Percentiles rank a stretch among this genome's conserved stretches.
Conservation (phyloP, 2,797 vertebrate species). For the Malurus leucopterus region DNA sequence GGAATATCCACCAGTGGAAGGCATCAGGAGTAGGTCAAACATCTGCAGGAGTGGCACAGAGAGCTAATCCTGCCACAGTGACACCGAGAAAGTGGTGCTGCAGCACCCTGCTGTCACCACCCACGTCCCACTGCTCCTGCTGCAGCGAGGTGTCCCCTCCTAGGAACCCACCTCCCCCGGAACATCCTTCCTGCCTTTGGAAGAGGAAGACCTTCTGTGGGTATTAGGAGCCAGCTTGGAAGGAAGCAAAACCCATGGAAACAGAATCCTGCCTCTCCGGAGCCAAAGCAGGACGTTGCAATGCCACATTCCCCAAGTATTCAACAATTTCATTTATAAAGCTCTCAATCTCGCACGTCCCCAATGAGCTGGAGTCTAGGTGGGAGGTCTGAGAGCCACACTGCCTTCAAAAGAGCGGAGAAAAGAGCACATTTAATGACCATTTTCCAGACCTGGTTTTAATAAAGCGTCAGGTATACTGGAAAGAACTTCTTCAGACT, state of each 20-base stretch:
- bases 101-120: neutral
- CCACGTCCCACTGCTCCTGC: neutral
- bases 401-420: neutral
- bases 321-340: neutral
- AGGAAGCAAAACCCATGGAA: neutral
- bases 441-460: neutral
- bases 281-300: neutral
- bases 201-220: neutral
- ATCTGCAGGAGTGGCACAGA: neutral
- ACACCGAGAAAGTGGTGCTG: neutral
- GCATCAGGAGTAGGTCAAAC: neutral
- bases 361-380: neutral
- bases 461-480: conserved; percentile 26
- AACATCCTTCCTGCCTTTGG: neutral
- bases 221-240: neutral
- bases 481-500: neutral
- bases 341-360: neutral
- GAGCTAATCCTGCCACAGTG: neutral
- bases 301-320: neutral
- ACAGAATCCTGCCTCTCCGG: neutral
- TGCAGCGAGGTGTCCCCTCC: neutral
- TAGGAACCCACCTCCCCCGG: neutral
- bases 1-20: neutral
- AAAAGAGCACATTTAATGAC: neutral
- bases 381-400: conserved; percentile 19